phyloP scores from a whole-genome alignment of 1,140 invertebrate species.

The Caenorhabditis inopinata region DNA sequence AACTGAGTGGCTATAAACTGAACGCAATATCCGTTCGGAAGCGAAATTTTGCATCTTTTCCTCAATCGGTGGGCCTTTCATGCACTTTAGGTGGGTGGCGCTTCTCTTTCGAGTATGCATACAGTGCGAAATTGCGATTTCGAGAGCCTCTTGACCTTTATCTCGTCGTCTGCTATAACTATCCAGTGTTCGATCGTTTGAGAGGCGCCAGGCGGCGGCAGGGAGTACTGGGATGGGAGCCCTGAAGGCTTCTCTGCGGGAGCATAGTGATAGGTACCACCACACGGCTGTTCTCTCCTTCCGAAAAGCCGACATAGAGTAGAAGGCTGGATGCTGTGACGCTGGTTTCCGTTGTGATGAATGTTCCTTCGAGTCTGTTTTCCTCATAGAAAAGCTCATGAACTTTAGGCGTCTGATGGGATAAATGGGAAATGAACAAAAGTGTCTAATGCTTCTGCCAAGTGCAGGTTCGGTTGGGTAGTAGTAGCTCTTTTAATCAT shows the following conservation, averaged over 20 bases:
- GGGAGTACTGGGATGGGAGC: too few species aligned
- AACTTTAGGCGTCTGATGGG: not conserved
- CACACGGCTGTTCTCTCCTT: not conserved
- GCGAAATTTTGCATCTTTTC: not conserved
- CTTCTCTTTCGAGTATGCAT: not conserved
- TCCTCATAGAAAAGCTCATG: not conserved
- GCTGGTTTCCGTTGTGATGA: not conserved
- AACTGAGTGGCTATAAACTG: not conserved
- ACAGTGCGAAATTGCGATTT: conserved; percentile 25
- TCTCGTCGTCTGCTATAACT: conserved; percentile 6
- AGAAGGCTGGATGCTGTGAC: too few species aligned
- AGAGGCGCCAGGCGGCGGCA: not conserved
- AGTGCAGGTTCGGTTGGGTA: not conserved
- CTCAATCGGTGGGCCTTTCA: too few species aligned
- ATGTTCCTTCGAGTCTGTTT: not conserved
- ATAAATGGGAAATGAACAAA: not conserved
- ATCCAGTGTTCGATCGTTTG: not conserved
- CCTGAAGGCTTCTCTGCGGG: not conserved
- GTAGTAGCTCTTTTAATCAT: conserved; percentile 1
- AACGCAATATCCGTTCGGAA: not conserved
- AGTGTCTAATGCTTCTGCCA: not conserved
- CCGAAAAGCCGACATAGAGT: too few species aligned
- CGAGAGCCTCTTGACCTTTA: conserved; percentile 27
- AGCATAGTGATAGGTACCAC: not conserved
- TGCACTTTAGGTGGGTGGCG: not conserved